Percentiles rank a stretch among this genome's conserved stretches.
These are phyloP conservation scores for Lacerta viridis DNA, from an alignment of 2,797 vertebrate species.

Conservation along the genomic window DNA sequence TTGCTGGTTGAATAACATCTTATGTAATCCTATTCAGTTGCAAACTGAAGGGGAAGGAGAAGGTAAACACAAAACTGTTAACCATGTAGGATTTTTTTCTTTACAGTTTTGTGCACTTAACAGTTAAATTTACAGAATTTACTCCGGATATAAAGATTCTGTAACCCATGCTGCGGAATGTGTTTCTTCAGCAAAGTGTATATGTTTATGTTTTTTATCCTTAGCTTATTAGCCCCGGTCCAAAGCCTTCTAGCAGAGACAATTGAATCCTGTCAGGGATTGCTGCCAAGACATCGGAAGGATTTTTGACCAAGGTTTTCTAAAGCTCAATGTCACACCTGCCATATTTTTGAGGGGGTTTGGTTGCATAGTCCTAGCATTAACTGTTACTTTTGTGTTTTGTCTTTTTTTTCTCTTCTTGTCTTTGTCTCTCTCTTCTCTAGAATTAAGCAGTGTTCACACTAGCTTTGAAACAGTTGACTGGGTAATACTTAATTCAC, in stretches of 20 bases:
- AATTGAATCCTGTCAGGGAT: conserved; percentile 90
- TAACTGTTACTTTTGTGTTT: conserved; percentile 78
- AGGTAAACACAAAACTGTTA: conserved; percentile 79
- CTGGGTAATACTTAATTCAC: conserved; percentile 72
- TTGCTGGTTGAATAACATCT: conserved; percentile 65
- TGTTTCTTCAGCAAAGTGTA: conserved; percentile 88
- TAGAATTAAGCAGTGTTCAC: conserved; percentile 84
- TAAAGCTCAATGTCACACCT: conserved; percentile 99
- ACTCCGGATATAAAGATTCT: conserved; percentile 80
- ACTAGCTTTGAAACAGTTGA: conserved; percentile 82
- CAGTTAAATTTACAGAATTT: conserved; percentile 74
- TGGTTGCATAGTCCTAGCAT: conserved; percentile 86
- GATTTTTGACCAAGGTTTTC: conserved; percentile 99
- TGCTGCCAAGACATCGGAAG: conserved; percentile 95
- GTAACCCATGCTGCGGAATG: conserved; percentile 91
- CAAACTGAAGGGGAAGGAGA: conserved; percentile 67
- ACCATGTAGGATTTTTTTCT: conserved; percentile 73
- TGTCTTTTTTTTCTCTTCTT: conserved; percentile 59
- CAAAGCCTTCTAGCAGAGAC: conserved; percentile 88
- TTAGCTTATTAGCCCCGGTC: conserved; percentile 86
- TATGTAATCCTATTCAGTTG: conserved; percentile 55
- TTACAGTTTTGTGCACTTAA: conserved; percentile 77
- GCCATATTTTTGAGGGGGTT: conserved; percentile 88
- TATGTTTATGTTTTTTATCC: conserved; percentile 80
- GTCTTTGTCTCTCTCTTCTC: conserved; percentile 73